Evolutionary conservation across 2,888 invertebrate species (phyloP).

Genomic region (Cataglyphis cursor): DNA sequence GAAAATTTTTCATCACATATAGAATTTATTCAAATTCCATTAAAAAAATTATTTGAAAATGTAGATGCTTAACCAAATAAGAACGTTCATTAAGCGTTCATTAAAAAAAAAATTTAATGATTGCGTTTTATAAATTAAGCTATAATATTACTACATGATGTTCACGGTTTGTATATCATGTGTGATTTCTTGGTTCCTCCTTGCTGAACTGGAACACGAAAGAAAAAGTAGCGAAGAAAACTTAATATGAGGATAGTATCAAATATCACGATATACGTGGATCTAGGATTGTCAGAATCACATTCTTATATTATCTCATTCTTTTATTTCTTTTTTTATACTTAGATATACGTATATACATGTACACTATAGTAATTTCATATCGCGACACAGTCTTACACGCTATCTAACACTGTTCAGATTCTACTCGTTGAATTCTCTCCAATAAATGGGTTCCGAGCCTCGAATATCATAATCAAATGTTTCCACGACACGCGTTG

Average conservation of each 20-base stretch:
- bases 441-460: constrained; percentile 41
- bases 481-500: constrained; percentile 7
- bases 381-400: constrained; percentile 69
- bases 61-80: not conserved
- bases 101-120: constrained; percentile 2
- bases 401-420: constrained; percentile 67
- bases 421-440: constrained; percentile 56
- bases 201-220: not conserved
- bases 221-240: not conserved
- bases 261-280: not conserved
- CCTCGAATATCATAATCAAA: constrained; percentile 30
- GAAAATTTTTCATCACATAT: not conserved
- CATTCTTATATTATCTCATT: constrained; percentile 58
- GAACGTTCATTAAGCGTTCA: not conserved
- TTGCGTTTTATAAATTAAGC: constrained; percentile 15
- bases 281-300: constrained; percentile 49
- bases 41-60: constrained; percentile 20
- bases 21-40: constrained; percentile 8
- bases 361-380: constrained; percentile 68
- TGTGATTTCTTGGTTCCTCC: not conserved
- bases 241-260: not conserved
- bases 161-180: not conserved
- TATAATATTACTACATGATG: constrained; percentile 19
- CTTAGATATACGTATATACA: constrained; percentile 71
- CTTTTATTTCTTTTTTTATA: constrained; percentile 69